Base-by-base conservation (phyloP, 2,888 invertebrate genomes). In the Tetheella fluctuosa region DNA sequence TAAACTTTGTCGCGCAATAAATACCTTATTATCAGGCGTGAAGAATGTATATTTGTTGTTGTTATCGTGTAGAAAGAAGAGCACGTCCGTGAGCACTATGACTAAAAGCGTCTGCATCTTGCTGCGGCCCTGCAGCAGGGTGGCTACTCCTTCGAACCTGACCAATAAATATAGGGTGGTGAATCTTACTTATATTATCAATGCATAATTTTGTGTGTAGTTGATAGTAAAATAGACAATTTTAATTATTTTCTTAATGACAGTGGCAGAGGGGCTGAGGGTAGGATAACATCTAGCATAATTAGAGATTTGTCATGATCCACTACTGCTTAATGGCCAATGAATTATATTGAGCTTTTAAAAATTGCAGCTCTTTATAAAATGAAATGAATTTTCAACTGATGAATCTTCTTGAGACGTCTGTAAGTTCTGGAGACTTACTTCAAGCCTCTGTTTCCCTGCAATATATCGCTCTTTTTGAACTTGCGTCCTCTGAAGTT, bases 1-100 rank as follows among this genome's bases (percentile, higher is more conserved):
- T 6, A 34, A 4, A 34, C n/a, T 39, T n/a, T 39, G 7, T 39
- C 2, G n/a, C 1, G 39, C n/a, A 39, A 57, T 15, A 53, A 17
- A 0, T 63, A 96, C 97, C 95, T 98, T 98, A 90, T 97, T 98
- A 86, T 98, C 98, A 53, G 98, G 98, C 67, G 98, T 97, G 82
- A 97, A 97, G 93, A 98, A 98, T 3, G 97, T 95, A 81, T 98
- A 98, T 81, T 98, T 98, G 84, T 98, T 97, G 80, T 98, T 98
- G 81, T 96, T 97, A 85, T 98, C 98, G 85, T 96, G 96, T 61
- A 99, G 93, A 79, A 99, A 98, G 90, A 98, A 97, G 58, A 99
- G 89, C 59, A 98, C 96, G 85, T 99, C 99, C 0, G 98, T 97
- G 34, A 99, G 93, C 1, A 98, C 97, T 59, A 99, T 97, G 65